These are phyloP conservation scores for Aulostomus chinensis DNA, from an alignment of 2,797 vertebrate species.

Conservation along the genomic window DNA sequence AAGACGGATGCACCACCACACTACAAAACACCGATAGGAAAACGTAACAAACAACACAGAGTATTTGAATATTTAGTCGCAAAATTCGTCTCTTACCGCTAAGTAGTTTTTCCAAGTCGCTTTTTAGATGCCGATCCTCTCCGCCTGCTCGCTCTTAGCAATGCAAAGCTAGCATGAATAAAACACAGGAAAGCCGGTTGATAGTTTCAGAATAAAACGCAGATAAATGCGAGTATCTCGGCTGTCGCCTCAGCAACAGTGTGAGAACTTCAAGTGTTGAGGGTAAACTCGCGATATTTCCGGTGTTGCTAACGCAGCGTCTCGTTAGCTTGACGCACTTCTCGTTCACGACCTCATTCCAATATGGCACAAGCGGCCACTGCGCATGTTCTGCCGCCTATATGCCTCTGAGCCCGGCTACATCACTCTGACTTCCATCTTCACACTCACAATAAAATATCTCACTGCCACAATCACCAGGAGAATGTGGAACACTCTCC, in stretches of 20 bases:
- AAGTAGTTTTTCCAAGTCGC: constrained; percentile 87
- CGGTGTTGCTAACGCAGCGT: neutral
- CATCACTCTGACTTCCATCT: constrained; percentile 79
- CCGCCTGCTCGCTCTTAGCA: constrained; percentile 83
- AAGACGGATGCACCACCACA: constrained; percentile 69
- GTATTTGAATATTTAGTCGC: constrained; percentile 76
- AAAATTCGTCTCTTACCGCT: constrained; percentile 83
- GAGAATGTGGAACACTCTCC: constrained; percentile 12
- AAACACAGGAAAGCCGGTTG: constrained; percentile 2
- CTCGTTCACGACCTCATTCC: constrained; percentile 91
- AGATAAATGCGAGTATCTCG: accelerated
- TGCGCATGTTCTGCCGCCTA: constrained; percentile 82
- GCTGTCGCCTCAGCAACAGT: neutral
- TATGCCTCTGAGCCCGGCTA: constrained; percentile 77
- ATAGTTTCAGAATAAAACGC: constrained; percentile 54
- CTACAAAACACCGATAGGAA: constrained; percentile 59
- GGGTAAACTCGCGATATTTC: constrained; percentile 23
- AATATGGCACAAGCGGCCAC: constrained; percentile 91
- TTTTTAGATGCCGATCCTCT: constrained; percentile 85
- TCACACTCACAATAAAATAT: constrained; percentile 68
- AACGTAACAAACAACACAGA: constrained; percentile 58
- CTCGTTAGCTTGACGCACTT: constrained; percentile 46
- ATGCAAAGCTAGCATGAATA: neutral
- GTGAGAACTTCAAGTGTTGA: neutral
- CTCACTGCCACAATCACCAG: constrained; percentile 39